Evolutionary conservation across 1,140 invertebrate species (phyloP).

Genomic region (Anoplolepis gracilipes): DNA sequence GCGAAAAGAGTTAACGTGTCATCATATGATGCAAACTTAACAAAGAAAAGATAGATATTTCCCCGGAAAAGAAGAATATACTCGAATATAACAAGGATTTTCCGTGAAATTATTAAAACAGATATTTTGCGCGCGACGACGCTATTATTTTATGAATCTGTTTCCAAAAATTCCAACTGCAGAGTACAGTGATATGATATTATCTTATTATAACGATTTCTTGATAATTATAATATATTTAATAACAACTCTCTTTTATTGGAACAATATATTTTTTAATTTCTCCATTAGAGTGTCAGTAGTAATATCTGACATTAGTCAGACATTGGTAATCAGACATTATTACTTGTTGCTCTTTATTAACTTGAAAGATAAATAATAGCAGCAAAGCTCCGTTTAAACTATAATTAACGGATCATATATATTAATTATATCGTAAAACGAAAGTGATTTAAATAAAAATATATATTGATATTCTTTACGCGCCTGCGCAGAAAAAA

Average conservation of each 20-base stretch:
- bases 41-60: conserved; percentile 1
- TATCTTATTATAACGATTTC: neutral
- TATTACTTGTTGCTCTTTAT: neutral
- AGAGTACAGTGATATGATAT: neutral
- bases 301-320: neutral
- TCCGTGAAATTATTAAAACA: neutral
- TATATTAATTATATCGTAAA: neutral
- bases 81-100: neutral
- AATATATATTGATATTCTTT: neutral
- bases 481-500: too few species aligned
- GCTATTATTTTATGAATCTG: neutral
- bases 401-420: neutral
- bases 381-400: neutral
- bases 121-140: neutral
- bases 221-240: neutral
- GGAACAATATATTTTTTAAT: neutral
- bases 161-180: neutral
- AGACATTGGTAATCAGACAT: neutral
- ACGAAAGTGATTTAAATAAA: neutral
- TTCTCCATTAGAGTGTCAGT: neutral
- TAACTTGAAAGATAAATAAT: too few species aligned
- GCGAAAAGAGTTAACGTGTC: neutral
- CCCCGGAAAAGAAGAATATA: neutral
- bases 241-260: neutral
- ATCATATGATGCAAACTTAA: conserved; percentile 16